A percentile compares a stretch with the other conserved stretches of the same genome.
Conservation (phyloP, 2,113 vertebrate species). For the Okapia johnstoni region DNA sequence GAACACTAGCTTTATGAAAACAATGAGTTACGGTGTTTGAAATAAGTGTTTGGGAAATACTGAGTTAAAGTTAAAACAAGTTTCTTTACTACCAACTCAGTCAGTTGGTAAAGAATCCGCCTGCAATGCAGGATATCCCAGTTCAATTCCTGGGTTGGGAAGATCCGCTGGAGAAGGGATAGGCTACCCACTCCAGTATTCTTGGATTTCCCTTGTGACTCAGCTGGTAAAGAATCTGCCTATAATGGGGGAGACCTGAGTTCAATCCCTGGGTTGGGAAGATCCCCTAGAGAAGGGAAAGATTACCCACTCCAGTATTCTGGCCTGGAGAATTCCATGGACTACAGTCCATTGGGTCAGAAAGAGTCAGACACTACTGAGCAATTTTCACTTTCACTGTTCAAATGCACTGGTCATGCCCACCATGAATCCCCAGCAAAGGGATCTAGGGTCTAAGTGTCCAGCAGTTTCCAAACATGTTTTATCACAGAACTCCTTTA, state of each 20-base stretch:
- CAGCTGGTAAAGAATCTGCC: rapidly evolving
- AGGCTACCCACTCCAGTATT: neutral
- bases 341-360: neutral
- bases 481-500: neutral
- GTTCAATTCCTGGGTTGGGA: neutral
- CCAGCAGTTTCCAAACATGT: neutral
- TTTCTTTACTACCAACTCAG: neutral
- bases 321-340: neutral
- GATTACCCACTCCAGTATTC: neutral
- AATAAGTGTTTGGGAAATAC: neutral
- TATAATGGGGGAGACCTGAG: neutral
- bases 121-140: neutral
- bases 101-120: neutral
- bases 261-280: neutral
- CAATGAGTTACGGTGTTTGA: neutral
- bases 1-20: neutral
- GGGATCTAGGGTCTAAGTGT: neutral
- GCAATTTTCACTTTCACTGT: neutral
- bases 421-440: neutral
- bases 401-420: neutral
- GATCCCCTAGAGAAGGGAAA: neutral
- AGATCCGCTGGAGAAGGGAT: neutral
- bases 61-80: neutral
- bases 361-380: neutral
- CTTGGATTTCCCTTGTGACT: neutral